These are phyloP conservation scores for Pterocles burchelli DNA, from an alignment of 2,113 vertebrate species.

Conservation along the genomic window DNA sequence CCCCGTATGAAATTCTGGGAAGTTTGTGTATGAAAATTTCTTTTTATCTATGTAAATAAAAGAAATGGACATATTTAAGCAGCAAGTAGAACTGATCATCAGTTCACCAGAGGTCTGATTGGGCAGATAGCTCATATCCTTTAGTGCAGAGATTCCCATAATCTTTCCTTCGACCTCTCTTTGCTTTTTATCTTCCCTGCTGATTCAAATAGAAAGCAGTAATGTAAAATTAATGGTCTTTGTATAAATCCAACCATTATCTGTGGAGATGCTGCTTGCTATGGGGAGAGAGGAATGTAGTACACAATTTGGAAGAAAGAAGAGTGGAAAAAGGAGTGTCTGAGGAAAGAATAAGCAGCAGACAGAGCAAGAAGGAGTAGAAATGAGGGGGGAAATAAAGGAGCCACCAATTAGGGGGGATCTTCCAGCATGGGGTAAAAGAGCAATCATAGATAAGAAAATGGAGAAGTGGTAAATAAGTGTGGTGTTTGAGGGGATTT, in stretches of 20 bases:
- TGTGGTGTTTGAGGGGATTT: not conserved
- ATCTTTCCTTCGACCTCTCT: not conserved
- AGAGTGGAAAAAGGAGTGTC: not conserved
- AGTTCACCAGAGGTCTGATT: not conserved
- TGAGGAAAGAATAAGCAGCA: not conserved
- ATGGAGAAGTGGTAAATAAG: not conserved
- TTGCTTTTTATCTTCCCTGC: not conserved
- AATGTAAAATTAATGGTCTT: not conserved
- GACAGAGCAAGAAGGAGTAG: not conserved
- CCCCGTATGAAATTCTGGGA: not conserved
- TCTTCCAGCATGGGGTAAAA: not conserved
- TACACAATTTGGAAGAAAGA: not conserved
- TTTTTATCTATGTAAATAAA: not conserved
- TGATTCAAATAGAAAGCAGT: not conserved
- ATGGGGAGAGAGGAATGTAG: not conserved
- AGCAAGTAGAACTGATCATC: not conserved
- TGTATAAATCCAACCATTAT: not conserved
- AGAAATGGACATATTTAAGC: not conserved
- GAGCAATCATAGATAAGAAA: not conserved
- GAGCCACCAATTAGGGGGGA: not conserved
- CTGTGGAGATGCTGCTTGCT: not conserved
- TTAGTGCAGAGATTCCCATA: not conserved
- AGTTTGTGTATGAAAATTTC: not conserved
- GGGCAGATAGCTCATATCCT: not conserved
- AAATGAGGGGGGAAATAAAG: not conserved